phyloP scores from a whole-genome alignment of 2,888 invertebrate species.

The Machimus rusticus region DNA sequence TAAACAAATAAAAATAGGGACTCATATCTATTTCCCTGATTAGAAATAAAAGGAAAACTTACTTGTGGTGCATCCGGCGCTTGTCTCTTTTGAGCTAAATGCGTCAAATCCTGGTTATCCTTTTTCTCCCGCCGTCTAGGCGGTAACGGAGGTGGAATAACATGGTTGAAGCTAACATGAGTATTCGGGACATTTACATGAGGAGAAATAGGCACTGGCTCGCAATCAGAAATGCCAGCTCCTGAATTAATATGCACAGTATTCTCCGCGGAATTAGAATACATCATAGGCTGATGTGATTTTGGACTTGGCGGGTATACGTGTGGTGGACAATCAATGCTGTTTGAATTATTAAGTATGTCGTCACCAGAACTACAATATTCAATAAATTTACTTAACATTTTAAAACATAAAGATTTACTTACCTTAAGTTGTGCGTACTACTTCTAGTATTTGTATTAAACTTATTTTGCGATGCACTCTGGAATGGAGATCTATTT shows the following conservation, averaged over 20 bases:
- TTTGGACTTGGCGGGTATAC: constrained; percentile 46
- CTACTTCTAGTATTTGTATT: constrained; percentile 44
- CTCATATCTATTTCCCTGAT: not conserved
- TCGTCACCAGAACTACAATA: constrained; percentile 44
- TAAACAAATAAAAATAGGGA: not conserved
- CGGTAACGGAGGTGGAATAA: constrained; percentile 60
- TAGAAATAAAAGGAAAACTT: constrained; percentile 42
- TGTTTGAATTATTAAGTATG: constrained; percentile 13
- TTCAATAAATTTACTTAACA: not conserved
- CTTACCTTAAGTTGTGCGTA: constrained; percentile 47
- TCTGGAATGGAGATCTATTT: constrained; percentile 61
- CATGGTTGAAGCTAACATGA: constrained; percentile 55
- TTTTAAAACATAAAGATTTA: not conserved
- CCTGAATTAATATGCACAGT: not conserved
- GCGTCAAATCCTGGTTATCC: constrained; percentile 54
- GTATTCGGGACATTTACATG: constrained; percentile 63
- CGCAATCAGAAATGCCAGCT: constrained; percentile 38
- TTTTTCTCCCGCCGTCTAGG: constrained; percentile 59
- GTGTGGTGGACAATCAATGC: constrained; percentile 38
- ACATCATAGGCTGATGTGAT: constrained; percentile 41
- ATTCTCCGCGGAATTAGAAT: constrained; percentile 36
- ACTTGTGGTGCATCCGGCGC: constrained; percentile 72
- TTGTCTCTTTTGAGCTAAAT: constrained; percentile 65
- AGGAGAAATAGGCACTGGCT: constrained; percentile 60
- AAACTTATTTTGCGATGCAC: constrained; percentile 48